Conservation (phyloP, 2,113 vertebrate species). For the Regulus satrapa region DNA sequence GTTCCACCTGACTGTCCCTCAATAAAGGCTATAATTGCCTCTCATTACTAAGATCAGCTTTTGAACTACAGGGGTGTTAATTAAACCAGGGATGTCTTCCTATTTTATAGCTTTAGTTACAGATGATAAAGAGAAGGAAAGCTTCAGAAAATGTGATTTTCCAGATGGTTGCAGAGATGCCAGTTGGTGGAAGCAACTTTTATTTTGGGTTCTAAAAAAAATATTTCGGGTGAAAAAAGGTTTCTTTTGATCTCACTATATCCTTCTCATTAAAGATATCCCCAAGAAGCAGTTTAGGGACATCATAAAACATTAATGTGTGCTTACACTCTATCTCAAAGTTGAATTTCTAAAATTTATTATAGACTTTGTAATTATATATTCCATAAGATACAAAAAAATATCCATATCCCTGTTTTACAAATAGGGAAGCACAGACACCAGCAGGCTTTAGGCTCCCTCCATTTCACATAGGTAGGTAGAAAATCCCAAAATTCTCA, state of each 20-base stretch:
- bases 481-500: not conserved
- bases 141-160: conserved; percentile 56
- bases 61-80: conserved; percentile 59
- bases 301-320: not conserved
- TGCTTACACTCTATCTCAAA: not conserved
- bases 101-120: conserved; percentile 58
- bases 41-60: conserved; percentile 58
- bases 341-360: not conserved
- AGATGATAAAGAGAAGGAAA: conserved; percentile 48
- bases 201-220: conserved; percentile 10
- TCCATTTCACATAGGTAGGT: not conserved
- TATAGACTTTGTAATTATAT: not conserved
- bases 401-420: not conserved
- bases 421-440: not conserved
- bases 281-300: not conserved
- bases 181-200: conserved; percentile 51
- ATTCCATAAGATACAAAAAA: not conserved
- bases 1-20: conserved; percentile 57
- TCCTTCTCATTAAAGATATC: not conserved
- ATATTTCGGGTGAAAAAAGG: not conserved
- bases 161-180: conserved; percentile 46
- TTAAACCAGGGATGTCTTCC: conserved; percentile 43
- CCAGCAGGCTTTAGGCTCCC: not conserved
- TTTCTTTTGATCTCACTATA: not conserved
- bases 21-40: conserved; percentile 46